Evolutionary conservation across 2,888 invertebrate genomes (phyloP), one percentile per base, ranked within the genome.

Genomic region (Synanthedon formicaeformis): DNA sequence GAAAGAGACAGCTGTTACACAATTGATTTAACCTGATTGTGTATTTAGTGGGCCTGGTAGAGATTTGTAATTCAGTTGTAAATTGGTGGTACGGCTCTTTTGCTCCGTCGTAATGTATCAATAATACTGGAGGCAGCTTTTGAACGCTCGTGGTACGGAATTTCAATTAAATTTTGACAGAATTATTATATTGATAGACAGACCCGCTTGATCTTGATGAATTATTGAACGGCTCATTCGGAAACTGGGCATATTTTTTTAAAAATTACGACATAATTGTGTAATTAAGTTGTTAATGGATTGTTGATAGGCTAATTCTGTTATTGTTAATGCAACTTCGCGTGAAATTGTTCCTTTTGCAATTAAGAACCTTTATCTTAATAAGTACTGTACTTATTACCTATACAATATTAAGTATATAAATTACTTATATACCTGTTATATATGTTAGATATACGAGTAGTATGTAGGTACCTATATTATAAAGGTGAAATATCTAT

Each of bases 11-110:
- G 69, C 52, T 50, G 52, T 63, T 66, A 40, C 57, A 68, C 79
- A 77, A 81, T 84, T 83, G 83, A 83, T 84, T 82, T 81, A 81
- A 75, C 77, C 72, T 68, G 78, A 75, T 80, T 84, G 85, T 85
- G 81, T 86, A 73, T 81, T 85, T 84, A 83, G 81, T 74, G 75
- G 73, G 79, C 71, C 67, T 65, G 73, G 77, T 74, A 72, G 73
- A 78, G 83, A 84, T 86, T 86, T 85, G 85, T 85, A 83, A 85
- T 84, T 81, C 85, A 78, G 81, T 81, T 85, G 85, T 84, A 83
- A 86, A 86, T 85, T 79, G 79, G 69, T 55, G 71, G 65, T 76
- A 81, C 75, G 76, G 79, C 80, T 83, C 83, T 84, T 82, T 83
- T 66, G 79, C 80, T 73, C 65, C 61, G 13, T 74, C 78, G 74